phyloP scores from a whole-genome alignment of 1,140 invertebrate genomes.

The Zaprionus taronus region DNA sequence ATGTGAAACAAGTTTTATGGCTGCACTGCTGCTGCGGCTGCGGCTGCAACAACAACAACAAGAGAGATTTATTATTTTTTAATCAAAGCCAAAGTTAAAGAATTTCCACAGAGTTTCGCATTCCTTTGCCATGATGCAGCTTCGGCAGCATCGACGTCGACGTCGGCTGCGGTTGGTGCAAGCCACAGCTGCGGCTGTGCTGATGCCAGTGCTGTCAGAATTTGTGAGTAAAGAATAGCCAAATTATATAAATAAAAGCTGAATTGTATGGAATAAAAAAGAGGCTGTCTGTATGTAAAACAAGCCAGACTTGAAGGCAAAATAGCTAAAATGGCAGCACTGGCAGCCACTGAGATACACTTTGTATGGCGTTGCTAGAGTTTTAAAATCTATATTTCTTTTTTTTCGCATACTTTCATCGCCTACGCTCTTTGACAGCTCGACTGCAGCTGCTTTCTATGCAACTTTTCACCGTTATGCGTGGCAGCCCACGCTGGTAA shows the following conservation, averaged over 20 bases:
- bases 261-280: too few species aligned
- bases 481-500: conserved; percentile 33
- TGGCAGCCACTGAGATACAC: not conserved
- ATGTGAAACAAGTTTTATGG: conserved; percentile 74
- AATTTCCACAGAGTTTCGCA: conserved; percentile 61
- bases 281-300: too few species aligned
- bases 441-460: conserved; percentile 42
- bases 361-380: conserved; percentile 4
- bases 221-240: too few species aligned
- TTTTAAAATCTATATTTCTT: conserved; percentile 1
- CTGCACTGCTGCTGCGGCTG: conserved; percentile 25
- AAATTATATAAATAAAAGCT: too few species aligned
- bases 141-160: not conserved
- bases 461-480: conserved; percentile 48
- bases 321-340: not conserved
- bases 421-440: conserved; percentile 19
- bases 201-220: too few species aligned
- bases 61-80: conserved; percentile 73
- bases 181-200: not conserved
- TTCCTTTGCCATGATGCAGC: conserved; percentile 54
- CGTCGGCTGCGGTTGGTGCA: conserved; percentile 7
- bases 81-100: conserved; percentile 65
- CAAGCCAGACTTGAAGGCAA: not conserved
- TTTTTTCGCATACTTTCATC: conserved; percentile 18
- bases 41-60: conserved; percentile 16